phyloP scores from a whole-genome alignment of 1,140 invertebrate species.

The Plodia interpunctella region DNA sequence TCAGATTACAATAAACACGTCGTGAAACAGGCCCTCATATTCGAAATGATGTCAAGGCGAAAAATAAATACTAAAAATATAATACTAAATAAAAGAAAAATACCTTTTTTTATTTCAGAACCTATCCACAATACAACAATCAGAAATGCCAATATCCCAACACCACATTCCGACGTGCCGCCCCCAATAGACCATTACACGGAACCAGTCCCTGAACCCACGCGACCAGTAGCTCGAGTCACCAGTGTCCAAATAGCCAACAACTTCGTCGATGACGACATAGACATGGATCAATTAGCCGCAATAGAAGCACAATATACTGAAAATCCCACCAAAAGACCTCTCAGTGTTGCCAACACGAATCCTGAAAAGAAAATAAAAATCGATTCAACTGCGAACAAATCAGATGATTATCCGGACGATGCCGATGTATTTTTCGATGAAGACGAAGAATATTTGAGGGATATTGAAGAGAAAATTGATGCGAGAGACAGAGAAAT shows the following conservation, averaged over 20 bases:
- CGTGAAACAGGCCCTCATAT: no score
- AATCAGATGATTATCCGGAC: slow-evolving; percentile 37
- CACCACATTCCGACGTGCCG: slow-evolving; percentile 28
- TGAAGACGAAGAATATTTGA: slow-evolving; percentile 55
- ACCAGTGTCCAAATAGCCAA: slow-evolving; percentile 34
- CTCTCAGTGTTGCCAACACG: slow-evolving; percentile 15
- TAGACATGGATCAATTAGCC: slow-evolving; percentile 50
- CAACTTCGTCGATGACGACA: slow-evolving; percentile 44
- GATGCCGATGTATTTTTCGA: slow-evolving; percentile 41
- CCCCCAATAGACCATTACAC: slow-evolving; percentile 15
- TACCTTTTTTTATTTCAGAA: slow-evolving; percentile 18
- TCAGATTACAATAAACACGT: no score
- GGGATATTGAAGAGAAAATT: slow-evolving; percentile 46
- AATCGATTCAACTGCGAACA: slow-evolving; percentile 23
- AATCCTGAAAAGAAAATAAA: slow-evolving; percentile 55
- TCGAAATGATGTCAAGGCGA: no score
- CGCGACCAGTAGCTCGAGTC: slow-evolving; percentile 30
- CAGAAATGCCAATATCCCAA: slow-evolving; percentile 30
- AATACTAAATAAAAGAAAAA: no score
- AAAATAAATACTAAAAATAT: no score
- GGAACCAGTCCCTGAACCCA: slow-evolving; percentile 11
- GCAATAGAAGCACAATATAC: slow-evolving; percentile 45
- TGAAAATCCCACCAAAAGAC: slow-evolving; percentile 36
- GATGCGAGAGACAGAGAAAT: slow-evolving; percentile 28
- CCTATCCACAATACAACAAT: slow-evolving; percentile 28